Evolutionary conservation across 2,888 invertebrate species (phyloP).

Genomic region (Stenotaenia linearis): DNA sequence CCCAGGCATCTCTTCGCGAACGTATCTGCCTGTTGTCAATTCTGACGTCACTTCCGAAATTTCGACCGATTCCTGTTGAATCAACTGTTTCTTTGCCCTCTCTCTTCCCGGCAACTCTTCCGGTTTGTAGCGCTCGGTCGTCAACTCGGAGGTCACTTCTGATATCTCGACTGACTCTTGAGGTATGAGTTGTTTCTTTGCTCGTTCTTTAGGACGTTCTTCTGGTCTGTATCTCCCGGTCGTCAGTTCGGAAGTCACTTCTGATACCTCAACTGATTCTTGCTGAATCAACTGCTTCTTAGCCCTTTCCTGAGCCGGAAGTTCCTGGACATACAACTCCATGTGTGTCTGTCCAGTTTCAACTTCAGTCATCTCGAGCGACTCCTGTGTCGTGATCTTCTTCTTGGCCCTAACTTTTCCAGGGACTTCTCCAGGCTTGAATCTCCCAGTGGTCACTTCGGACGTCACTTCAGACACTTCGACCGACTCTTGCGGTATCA

Average conservation of each 20-base stretch:
- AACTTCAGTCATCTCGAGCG: too few species aligned
- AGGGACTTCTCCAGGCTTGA: too few species aligned
- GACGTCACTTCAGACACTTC: too few species aligned
- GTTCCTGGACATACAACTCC: constrained; percentile 27
- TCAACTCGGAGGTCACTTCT: constrained; percentile 35
- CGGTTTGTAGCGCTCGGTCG: not conserved
- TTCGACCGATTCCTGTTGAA: constrained; percentile 36
- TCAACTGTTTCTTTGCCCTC: constrained; percentile 29
- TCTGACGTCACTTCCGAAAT: constrained; percentile 35
- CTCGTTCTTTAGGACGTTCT: not conserved
- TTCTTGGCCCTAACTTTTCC: too few species aligned
- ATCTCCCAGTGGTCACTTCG: too few species aligned
- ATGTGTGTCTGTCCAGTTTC: constrained; percentile 34
- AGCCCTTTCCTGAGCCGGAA: constrained; percentile 29
- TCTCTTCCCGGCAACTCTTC: constrained; percentile 30
- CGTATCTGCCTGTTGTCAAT: not conserved
- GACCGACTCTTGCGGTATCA: too few species aligned
- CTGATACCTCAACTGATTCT: constrained; percentile 39
- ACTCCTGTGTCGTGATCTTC: too few species aligned
- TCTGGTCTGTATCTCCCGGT: constrained; percentile 29
- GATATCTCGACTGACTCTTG: constrained; percentile 35
- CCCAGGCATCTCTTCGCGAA: constrained; percentile 29
- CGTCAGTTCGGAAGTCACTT: constrained; percentile 36
- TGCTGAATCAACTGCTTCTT: constrained; percentile 36
- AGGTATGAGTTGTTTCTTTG: constrained; percentile 33